Evolutionary conservation across 2,888 invertebrate species (phyloP).

Genomic region (Rhagonycha fulva): DNA sequence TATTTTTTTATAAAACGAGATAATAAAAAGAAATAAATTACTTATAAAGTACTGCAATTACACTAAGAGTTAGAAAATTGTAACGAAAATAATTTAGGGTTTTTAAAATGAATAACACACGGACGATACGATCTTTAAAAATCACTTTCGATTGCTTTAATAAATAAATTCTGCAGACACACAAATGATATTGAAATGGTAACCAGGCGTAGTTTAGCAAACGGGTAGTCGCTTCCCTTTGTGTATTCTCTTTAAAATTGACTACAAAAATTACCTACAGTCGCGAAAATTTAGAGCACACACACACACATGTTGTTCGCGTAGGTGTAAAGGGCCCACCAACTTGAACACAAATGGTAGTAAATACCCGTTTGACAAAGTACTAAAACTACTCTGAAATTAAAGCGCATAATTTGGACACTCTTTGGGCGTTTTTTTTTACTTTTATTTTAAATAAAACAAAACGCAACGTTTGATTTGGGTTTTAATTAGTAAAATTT

Average conservation of each 20-base stretch:
- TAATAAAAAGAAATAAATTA: constrained; percentile 34
- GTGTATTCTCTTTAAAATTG: neutral
- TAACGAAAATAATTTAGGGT: constrained; percentile 44
- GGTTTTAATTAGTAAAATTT: neutral
- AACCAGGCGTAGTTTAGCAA: constrained; percentile 46
- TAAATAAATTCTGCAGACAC: constrained; percentile 15
- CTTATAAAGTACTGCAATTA: constrained; percentile 34
- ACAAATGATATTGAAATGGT: constrained; percentile 35
- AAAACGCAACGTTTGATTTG: neutral
- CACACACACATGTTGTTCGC: neutral
- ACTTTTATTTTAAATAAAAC: neutral
- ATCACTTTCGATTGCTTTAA: constrained; percentile 4
- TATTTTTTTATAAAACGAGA: constrained; percentile 25
- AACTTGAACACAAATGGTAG: constrained; percentile 7
- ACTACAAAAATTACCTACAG: constrained; percentile 1
- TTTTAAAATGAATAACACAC: constrained; percentile 23
- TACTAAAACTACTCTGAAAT: constrained; percentile 17
- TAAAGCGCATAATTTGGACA: neutral
- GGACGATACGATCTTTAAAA: constrained; percentile 23
- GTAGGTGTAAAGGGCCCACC: constrained; percentile 29
- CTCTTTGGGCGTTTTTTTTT: constrained; percentile 5
- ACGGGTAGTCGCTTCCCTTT: constrained; percentile 38
- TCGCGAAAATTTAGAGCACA: neutral
- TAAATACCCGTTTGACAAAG: constrained; percentile 41
- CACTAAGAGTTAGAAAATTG: constrained; percentile 37